Evolutionary conservation across 1,140 invertebrate species (phyloP), one percentile per base, ranked within the genome.

Genomic region (Rhizoglyphus robini): DNA sequence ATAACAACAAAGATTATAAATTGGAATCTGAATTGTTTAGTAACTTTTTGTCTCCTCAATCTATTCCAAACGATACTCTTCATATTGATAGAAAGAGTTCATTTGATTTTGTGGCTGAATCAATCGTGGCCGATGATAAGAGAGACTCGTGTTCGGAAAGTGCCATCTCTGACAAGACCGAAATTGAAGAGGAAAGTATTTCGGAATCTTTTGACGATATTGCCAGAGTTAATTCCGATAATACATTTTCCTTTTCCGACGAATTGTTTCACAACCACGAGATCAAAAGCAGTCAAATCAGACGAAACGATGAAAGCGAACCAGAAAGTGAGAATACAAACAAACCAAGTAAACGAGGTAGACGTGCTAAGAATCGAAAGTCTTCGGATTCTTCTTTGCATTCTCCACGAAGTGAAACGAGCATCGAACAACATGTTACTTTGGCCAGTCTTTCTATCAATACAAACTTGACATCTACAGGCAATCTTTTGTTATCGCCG

Each of bases 301-400:
- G 27, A 38, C 5, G 2, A 64, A 51, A 29, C 18, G 63, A 64
- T 4, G 63, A 65, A 64, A 36, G 63, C 1, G 59, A 46, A 23
- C 20, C 30, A n/a, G 48, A 47, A 32, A 32, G 41, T 41, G 63
- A 69, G 57, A 34, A 61, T 36, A 63, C 47, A 41, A 68, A 67
- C 57, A 54, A 67, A 46, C 67, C 70, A 23, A n/a, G n/a, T n/a
- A 38, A 65, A 59, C 60, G 70, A 36, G 70, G 70, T 11, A 30
- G 69, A 32, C 65, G 66, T 49, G 68, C 69, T 15, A 71, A 71
- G 25, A 71, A 66, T 30, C 63, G 70, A 41, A 71, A 70, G 58
- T 67, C 65, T 63, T 62, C 63, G 15, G 69, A 71, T 68, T 47
- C 65, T 38, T 68, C 41, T 11, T 31, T 63, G 15, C 65, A 65